Evolutionary conservation across 2,113 vertebrate species (phyloP).

Genomic region (Pomatostomus ruficeps): DNA sequence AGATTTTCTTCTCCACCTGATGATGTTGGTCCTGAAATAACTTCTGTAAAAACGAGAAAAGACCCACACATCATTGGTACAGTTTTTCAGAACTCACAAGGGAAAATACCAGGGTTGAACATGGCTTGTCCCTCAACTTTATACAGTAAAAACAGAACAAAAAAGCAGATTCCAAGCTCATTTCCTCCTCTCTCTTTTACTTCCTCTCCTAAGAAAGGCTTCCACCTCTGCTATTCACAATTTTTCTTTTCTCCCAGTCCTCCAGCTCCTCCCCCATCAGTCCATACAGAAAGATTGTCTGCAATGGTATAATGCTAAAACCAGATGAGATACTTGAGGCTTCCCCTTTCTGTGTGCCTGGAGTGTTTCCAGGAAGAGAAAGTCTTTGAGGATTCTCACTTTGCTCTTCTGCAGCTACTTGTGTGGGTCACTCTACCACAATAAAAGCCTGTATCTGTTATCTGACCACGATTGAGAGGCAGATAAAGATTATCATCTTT

Average conservation of each 20-base stretch:
- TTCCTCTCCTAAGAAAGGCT: not conserved
- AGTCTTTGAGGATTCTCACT: not conserved
- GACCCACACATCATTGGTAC: not conserved
- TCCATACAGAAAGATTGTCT: not conserved
- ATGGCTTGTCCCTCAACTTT: not conserved
- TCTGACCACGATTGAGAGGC: not conserved
- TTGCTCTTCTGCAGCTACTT: not conserved
- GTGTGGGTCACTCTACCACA: not conserved
- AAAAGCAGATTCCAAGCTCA: not conserved
- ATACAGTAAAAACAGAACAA: not conserved
- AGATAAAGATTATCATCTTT: not conserved
- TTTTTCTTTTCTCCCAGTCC: not conserved
- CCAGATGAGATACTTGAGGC: not conserved
- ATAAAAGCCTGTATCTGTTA: not conserved
- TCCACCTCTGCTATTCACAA: not conserved
- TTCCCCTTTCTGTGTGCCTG: not conserved
- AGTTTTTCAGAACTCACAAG: not conserved
- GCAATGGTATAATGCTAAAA: not conserved
- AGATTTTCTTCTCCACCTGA: not conserved
- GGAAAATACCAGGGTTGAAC: not conserved
- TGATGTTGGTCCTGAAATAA: not conserved
- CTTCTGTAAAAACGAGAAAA: not conserved
- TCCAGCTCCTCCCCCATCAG: not conserved
- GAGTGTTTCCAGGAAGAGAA: not conserved
- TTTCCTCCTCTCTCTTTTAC: not conserved